Evolutionary conservation across 2,113 vertebrate species (phyloP).

Genomic region (Rousettus leschenaultii): DNA sequence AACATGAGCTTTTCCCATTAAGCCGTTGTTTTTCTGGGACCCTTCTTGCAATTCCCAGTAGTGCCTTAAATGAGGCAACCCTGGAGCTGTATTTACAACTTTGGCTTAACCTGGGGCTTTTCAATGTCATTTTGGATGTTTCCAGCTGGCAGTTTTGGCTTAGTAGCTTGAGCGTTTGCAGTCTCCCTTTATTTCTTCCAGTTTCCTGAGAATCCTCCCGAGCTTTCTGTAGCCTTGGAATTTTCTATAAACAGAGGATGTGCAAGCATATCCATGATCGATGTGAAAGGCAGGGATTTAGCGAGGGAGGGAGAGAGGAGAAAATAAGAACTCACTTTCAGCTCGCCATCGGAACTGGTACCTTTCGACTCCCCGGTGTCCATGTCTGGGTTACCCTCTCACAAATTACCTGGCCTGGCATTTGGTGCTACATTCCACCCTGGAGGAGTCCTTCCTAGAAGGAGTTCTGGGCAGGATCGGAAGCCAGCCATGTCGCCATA

Average conservation of each 20-base stretch:
- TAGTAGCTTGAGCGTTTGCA: slow-evolving; percentile 36
- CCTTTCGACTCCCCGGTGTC: neutral
- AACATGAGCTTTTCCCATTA: neutral
- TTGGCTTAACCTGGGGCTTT: neutral
- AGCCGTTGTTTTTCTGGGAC: neutral
- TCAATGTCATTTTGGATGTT: neutral
- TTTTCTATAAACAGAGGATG: slow-evolving; percentile 51
- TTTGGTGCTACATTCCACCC: neutral
- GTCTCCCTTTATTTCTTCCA: slow-evolving; percentile 24
- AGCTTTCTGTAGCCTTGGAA: slow-evolving; percentile 32
- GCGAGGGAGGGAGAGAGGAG: neutral
- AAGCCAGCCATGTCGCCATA: neutral
- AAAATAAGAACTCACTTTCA: slow-evolving; percentile 11
- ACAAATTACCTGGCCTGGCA: neutral
- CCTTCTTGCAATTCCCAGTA: neutral
- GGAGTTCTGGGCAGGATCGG: neutral
- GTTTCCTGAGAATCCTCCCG: slow-evolving; percentile 33
- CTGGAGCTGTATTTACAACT: neutral
- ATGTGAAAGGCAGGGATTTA: neutral
- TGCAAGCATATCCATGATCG: neutral
- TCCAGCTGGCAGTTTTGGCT: slow-evolving; percentile 52
- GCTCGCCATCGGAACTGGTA: neutral
- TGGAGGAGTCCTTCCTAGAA: neutral
- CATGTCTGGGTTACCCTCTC: neutral
- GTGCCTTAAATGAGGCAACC: neutral